Evolutionary conservation across 1,140 invertebrate genomes (phyloP).

Genomic region (Drosophila bocqueti): DNA sequence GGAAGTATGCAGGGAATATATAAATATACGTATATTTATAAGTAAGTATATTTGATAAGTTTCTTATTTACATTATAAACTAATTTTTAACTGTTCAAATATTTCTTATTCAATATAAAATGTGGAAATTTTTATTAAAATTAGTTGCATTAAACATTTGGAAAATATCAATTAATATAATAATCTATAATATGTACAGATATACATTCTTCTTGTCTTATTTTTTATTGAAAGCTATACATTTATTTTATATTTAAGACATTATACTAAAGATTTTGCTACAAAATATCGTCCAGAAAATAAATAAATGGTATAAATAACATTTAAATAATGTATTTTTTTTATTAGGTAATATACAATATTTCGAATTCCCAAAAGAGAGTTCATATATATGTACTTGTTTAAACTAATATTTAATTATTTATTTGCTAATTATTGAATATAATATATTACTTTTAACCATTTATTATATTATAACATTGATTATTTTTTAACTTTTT

Average conservation of each 20-base stretch:
- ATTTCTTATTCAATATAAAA: background rate
- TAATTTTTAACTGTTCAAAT: too few relatives aligned
- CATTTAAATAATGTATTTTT: too few relatives aligned
- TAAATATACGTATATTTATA: background rate
- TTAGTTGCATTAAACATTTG: background rate
- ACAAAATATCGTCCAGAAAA: background rate
- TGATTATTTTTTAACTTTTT: background rate
- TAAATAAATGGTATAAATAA: background rate
- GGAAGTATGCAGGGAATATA: background rate
- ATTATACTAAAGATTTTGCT: background rate
- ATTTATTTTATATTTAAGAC: background rate
- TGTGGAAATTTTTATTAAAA: too few relatives aligned
- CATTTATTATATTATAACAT: background rate
- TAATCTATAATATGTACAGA: too few relatives aligned
- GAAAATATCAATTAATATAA: background rate
- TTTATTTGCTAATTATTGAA: background rate
- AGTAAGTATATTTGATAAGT: too few relatives aligned
- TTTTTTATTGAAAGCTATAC: rapidly evolving
- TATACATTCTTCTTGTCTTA: background rate
- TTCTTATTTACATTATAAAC: background rate
- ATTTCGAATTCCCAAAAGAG: too few relatives aligned
- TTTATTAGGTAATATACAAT: background rate
- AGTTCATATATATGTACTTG: too few relatives aligned
- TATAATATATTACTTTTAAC: background rate
- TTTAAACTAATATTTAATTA: background rate